Evolutionary conservation across 2,797 vertebrate genomes (phyloP), one percentile per base, ranked within the genome.

Genomic region (Parambassis ranga): DNA sequence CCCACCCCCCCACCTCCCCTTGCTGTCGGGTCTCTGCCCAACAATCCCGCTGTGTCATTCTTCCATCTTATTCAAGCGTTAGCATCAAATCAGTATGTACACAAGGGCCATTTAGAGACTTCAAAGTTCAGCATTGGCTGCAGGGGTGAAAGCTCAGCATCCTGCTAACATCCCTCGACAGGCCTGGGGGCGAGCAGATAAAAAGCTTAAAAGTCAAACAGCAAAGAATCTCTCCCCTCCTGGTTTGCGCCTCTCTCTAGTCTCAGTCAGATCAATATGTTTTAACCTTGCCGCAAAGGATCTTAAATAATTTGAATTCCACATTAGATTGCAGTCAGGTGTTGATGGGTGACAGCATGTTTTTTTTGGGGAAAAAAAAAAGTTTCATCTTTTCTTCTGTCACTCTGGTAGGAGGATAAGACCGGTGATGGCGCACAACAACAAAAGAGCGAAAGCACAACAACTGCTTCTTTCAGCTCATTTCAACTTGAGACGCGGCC

Each of bases 191-290:
- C 65, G 49, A 57, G 32, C 59, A 85, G 89, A 92, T 91, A 91
- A 93, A 91, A 90, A 87, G 89, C 86, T 84, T 89, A 87, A 81
- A 83, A 81, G 69, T 71, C 79, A 80, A 87, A 88, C 85, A 84
- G 89, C 85, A 89, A 85, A 89, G 66, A 82, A 76, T 73, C 51
- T 66, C 62, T 82, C 37, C 46, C 62, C 70, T 39, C 62, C 70
- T 39, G 61, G 71, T 76, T 73, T 72, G 53, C 42, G 68, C 73
- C 71, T 84, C 77, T 84, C 77, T 79, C 53, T 63, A 70, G 73
- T 77, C 67, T 67, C 71, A 61, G 68, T 75, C 44, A 70, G 79
- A 92, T 92, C 90, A 88, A 91, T 92, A 84, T 74, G 77, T 78
- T 90, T 87, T 89, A 90, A 91, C 88, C 89, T 91, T 84, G 82